These are phyloP conservation scores for Pangasius krempfi DNA, from an alignment of 2,797 vertebrate genomes.

Conservation along the genomic window DNA sequence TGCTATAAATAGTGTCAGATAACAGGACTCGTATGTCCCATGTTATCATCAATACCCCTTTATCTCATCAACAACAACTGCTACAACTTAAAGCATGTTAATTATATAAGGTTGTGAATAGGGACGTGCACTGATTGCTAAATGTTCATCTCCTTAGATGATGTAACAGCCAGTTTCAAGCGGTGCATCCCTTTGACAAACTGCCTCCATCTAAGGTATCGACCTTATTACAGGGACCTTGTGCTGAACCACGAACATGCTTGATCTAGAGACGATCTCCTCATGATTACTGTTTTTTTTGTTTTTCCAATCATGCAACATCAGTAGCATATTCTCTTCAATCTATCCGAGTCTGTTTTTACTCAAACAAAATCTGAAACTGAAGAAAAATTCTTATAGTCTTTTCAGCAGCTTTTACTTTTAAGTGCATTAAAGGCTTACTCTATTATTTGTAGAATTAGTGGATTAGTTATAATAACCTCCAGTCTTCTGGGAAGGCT, in stretches of 20 bases:
- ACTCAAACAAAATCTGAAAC: neutral
- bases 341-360: neutral
- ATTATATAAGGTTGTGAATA: neutral
- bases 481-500: neutral
- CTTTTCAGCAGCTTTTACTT: neutral
- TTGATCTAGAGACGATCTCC: neutral
- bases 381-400: neutral
- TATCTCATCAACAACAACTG: neutral
- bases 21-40: no score
- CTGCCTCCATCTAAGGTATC: neutral
- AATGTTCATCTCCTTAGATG: neutral
- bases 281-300: neutral
- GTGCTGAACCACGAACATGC: neutral
- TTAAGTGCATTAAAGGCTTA: neutral
- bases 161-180: neutral
- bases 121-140: neutral
- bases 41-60: no score
- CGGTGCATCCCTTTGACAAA: neutral
- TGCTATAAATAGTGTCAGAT: no score
- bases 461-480: neutral
- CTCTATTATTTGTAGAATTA: no score
- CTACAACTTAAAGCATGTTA: neutral
- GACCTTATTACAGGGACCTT: neutral
- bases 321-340: neutral
- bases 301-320: neutral